Conservation (phyloP, 1,140 invertebrate species). For the Pogonomyrmex californicus region DNA sequence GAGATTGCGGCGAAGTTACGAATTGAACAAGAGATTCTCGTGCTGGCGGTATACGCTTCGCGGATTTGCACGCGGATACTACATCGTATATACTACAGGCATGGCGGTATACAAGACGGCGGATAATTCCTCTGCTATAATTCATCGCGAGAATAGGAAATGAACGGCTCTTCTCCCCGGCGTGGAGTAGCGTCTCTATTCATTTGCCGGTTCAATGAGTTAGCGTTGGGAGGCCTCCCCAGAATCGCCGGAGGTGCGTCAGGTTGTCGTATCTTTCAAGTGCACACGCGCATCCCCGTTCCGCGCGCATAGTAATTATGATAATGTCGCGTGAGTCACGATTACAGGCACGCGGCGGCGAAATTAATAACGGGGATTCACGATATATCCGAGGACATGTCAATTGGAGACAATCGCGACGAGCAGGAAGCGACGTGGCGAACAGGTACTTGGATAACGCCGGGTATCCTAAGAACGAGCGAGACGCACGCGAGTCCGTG, state of each 20-base stretch:
- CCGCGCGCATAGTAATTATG: slow-evolving; percentile 63
- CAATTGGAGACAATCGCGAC: slow-evolving; percentile 64
- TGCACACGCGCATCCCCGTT: slow-evolving; percentile 31
- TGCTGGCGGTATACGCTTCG: slow-evolving; percentile 13
- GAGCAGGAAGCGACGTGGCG: slow-evolving; percentile 27
- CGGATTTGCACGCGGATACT: slow-evolving; percentile 20
- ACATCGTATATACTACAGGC: not conserved
- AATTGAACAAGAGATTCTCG: slow-evolving; percentile 11
- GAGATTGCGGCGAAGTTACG: slow-evolving; percentile 4
- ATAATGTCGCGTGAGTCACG: slow-evolving; percentile 63
- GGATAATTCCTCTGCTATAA: slow-evolving; percentile 39
- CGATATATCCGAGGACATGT: slow-evolving; percentile 59
- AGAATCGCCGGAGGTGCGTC: slow-evolving; percentile 51
- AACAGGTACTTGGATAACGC: slow-evolving; percentile 34
- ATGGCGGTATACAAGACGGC: slow-evolving; percentile 4
- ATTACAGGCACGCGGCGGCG: slow-evolving; percentile 42
- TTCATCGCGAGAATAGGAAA: slow-evolving; percentile 57
- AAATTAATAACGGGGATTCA: slow-evolving; percentile 68
- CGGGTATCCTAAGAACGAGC: slow-evolving; percentile 5
- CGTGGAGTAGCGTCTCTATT: slow-evolving; percentile 51
- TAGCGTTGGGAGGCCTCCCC: slow-evolving; percentile 42
- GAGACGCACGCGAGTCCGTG: slow-evolving; percentile 35
- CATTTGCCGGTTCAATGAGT: slow-evolving; percentile 58
- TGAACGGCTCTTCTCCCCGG: slow-evolving; percentile 26
- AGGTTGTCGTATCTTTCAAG: slow-evolving; percentile 53